These are phyloP conservation scores for Ceyx erithaca DNA, from an alignment of 2,797 vertebrate genomes.

Conservation along the genomic window DNA sequence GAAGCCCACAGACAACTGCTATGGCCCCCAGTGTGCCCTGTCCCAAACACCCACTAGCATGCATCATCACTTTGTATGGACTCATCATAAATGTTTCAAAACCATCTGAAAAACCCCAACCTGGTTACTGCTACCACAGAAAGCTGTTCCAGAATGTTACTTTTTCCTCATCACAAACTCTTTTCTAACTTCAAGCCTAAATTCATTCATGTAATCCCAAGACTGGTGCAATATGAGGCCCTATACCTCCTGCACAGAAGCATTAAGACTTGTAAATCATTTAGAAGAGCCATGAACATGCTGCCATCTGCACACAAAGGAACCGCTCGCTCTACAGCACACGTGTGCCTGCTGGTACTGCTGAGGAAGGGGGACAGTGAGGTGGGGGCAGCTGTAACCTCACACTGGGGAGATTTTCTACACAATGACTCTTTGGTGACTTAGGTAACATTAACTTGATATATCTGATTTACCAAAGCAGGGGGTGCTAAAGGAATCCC, in stretches of 20 bases:
- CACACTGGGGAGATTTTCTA: not conserved
- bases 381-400: not conserved
- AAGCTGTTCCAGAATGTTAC: not conserved
- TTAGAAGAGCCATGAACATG: not conserved
- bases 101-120: not conserved
- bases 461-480: not conserved
- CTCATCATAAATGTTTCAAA: not conserved
- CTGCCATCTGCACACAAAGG: not conserved
- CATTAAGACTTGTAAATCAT: not conserved
- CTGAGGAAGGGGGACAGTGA: not conserved
- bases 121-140: not conserved
- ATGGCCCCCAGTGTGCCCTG: not conserved
- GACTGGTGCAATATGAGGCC: not conserved
- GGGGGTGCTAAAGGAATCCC: not conserved
- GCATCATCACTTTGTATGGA: not conserved
- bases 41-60: not conserved
- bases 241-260: not conserved
- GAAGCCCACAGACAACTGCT: not conserved
- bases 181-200: not conserved
- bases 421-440: not conserved
- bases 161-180: not conserved
- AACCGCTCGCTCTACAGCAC: not conserved
- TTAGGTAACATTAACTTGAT: not conserved
- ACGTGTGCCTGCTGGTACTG: accelerated
- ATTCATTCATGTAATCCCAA: not conserved